phyloP scores from a whole-genome alignment of 2,888 invertebrate species.

The Ormia ochracea region DNA sequence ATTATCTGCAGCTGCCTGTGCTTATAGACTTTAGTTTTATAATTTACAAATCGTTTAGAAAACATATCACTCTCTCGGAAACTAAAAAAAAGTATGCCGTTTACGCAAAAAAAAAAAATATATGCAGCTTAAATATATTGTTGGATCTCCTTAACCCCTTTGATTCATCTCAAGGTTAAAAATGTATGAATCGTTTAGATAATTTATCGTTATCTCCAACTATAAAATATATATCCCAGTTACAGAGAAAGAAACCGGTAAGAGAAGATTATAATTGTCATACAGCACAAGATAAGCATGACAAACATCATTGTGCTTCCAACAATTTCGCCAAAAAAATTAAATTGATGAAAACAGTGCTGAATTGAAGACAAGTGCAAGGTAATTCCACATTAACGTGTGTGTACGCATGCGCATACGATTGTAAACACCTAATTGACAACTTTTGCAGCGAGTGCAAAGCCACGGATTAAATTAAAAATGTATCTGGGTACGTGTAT shows the following conservation, averaged over 20 bases:
- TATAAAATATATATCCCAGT: constrained; percentile 45
- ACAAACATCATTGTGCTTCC: constrained; percentile 29
- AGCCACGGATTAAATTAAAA: constrained; percentile 25
- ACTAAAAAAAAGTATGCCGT: too few species aligned
- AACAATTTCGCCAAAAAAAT: constrained; percentile 55
- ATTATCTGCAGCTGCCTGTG: too few species aligned
- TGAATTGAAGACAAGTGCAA: constrained; percentile 69
- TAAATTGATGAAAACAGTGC: background rate
- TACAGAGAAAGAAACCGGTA: constrained; percentile 44
- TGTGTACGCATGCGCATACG: too few species aligned
- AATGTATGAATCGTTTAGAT: background rate
- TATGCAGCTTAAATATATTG: background rate
- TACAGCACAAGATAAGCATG: constrained; percentile 5
- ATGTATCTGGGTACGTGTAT: too few species aligned
- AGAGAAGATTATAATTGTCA: constrained; percentile 19
- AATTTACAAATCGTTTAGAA: too few species aligned
- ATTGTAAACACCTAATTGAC: constrained; percentile 52
- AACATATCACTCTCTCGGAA: too few species aligned
- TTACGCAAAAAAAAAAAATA: too few species aligned
- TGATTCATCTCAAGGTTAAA: constrained; percentile 14
- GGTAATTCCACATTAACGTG: constrained; percentile 69
- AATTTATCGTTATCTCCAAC: constrained; percentile 26
- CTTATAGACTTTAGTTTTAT: too few species aligned
- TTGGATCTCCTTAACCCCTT: background rate
- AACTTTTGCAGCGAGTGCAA: constrained; percentile 21